phyloP scores from a whole-genome alignment of 2,888 invertebrate genomes.

The Sinhomidia bicolor region DNA sequence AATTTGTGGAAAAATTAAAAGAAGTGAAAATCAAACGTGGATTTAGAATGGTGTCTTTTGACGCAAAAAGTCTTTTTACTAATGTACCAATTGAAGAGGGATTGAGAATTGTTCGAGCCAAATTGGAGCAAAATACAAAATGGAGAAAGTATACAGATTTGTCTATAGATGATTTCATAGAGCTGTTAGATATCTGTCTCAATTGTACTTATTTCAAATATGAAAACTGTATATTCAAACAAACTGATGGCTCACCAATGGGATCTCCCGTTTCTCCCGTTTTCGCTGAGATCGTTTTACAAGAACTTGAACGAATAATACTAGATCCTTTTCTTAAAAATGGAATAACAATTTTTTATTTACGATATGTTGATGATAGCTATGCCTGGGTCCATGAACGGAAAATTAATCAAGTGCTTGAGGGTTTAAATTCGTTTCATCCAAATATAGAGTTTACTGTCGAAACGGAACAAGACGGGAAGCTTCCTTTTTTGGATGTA shows the following conservation, averaged over 20 bases:
- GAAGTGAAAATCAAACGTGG: neutral
- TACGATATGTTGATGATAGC: neutral
- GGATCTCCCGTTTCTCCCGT: conserved; percentile 54
- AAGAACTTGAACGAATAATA: conserved; percentile 61
- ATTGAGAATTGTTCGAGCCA: neutral
- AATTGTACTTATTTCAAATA: neutral
- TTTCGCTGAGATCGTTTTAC: conserved; percentile 28
- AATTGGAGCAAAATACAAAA: neutral
- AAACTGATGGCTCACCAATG: conserved; percentile 46
- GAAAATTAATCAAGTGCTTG: neutral
- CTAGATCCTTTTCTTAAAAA: neutral
- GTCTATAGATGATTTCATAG: neutral
- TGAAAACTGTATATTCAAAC: neutral
- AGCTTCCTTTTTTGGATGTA: neutral
- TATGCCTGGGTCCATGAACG: neutral
- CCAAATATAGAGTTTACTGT: neutral
- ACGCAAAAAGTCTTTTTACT: neutral
- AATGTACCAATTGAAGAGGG: neutral
- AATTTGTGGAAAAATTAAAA: too few relatives aligned
- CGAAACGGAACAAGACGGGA: neutral
- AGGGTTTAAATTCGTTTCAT: neutral
- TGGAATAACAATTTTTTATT: neutral
- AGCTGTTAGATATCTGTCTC: neutral
- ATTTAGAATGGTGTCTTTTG: too few relatives aligned
- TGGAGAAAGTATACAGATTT: neutral